Conservation (phyloP, 2,888 invertebrate species). For the Eupelmus urozonus region DNA sequence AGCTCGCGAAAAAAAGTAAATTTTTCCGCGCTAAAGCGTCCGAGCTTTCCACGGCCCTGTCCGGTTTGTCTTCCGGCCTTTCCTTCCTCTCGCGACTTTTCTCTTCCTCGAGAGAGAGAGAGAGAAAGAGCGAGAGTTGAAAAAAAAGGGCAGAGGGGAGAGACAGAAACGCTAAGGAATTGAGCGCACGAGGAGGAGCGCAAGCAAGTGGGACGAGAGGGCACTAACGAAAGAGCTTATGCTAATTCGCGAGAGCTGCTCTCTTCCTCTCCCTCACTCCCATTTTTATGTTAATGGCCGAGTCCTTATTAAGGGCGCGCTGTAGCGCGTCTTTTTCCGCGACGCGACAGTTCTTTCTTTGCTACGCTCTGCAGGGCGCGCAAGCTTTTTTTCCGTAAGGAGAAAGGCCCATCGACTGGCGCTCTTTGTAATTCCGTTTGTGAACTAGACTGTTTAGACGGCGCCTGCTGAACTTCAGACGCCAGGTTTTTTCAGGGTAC, state of each 20-base stretch:
- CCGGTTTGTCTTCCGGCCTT: background rate
- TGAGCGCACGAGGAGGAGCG: background rate
- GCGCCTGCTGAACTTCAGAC: background rate
- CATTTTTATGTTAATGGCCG: conserved; percentile 52
- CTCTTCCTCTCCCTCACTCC: background rate
- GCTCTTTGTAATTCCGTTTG: background rate
- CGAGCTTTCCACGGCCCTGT: background rate
- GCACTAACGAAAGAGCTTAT: conserved; percentile 48
- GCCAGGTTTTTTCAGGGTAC: background rate
- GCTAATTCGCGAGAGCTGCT: conserved; percentile 51
- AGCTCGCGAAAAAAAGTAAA: background rate
- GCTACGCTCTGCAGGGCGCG: too few species aligned
- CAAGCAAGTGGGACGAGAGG: conserved; percentile 30
- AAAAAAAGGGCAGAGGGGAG: background rate
- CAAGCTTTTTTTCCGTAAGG: background rate
- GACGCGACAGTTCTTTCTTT: background rate
- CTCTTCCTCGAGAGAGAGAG: background rate
- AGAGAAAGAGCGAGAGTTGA: background rate
- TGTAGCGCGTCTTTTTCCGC: conserved; percentile 14
- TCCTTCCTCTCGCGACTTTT: background rate
- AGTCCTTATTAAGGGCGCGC: conserved; percentile 49
- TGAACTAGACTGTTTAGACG: background rate
- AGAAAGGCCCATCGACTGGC: background rate
- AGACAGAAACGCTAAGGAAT: conserved; percentile 5
- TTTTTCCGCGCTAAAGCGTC: conserved; percentile 8